These are phyloP conservation scores for Copidosoma floridanum DNA, from an alignment of 1,140 invertebrate genomes.

Conservation along the genomic window DNA sequence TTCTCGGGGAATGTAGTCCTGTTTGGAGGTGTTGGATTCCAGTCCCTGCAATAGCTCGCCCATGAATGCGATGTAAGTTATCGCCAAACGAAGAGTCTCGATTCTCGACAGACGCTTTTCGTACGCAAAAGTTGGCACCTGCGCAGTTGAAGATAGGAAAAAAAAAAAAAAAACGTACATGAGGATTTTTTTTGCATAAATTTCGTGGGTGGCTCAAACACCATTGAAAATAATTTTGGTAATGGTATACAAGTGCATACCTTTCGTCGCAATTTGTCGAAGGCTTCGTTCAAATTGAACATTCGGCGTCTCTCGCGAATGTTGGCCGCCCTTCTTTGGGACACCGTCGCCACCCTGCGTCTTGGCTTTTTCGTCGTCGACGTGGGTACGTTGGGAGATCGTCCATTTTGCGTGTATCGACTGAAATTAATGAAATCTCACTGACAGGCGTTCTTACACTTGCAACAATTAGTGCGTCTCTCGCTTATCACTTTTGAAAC, in stretches of 20 bases:
- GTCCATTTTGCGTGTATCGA: constrained; percentile 49
- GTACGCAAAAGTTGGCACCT: constrained; percentile 98
- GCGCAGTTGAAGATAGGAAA: constrained; percentile 14
- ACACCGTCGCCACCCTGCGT: constrained; percentile 83
- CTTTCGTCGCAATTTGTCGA: constrained; percentile 88
- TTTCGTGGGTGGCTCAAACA: too few relatives aligned
- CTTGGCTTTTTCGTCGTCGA: constrained; percentile 73
- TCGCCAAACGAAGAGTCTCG: constrained; percentile 93
- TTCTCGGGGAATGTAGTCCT: constrained; percentile 54
- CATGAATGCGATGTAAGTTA: constrained; percentile 98
- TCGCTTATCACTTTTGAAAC: too few relatives aligned
- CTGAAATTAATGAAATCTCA: constrained; percentile 31
- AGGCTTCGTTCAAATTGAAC: constrained; percentile 97
- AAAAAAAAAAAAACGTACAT: constrained; percentile 1
- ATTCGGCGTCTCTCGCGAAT: constrained; percentile 91
- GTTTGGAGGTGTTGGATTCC: constrained; percentile 49
- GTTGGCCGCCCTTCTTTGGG: constrained; percentile 88
- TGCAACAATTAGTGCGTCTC: too few relatives aligned
- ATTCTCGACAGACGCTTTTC: constrained; percentile 97
- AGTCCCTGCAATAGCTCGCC: constrained; percentile 77
- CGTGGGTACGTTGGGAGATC: constrained; percentile 47
- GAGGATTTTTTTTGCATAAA: too few relatives aligned
- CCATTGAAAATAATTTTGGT: too few relatives aligned
- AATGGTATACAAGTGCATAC: too few relatives aligned
- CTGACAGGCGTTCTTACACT: too few relatives aligned